A percentile compares a stretch with the other conserved stretches of the same genome.
phyloP scores from a whole-genome alignment of 2,888 invertebrate genomes.

The Epinotia nisella region DNA sequence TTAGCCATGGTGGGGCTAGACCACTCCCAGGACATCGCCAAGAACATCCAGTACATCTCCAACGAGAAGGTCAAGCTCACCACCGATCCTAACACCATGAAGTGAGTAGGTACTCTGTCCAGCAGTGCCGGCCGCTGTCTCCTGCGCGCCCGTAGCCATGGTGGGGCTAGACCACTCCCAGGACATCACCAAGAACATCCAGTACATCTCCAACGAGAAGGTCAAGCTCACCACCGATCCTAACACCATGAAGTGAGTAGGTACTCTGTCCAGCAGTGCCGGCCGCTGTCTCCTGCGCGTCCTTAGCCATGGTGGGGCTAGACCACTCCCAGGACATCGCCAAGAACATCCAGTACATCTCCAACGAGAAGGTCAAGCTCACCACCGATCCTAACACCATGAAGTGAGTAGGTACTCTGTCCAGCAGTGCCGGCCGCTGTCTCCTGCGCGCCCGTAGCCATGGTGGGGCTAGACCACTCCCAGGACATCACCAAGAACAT shows the following conservation, averaged over 20 bases:
- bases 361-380: slow-evolving; percentile 83
- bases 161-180: slow-evolving; percentile 83
- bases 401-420: too few species aligned
- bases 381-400: slow-evolving; percentile 83
- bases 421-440: slow-evolving; percentile 75
- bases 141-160: slow-evolving; percentile 77
- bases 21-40: slow-evolving; percentile 87
- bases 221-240: slow-evolving; percentile 83
- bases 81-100: slow-evolving; percentile 83
- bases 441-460: slow-evolving; percentile 76
- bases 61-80: slow-evolving; percentile 84
- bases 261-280: slow-evolving; percentile 70
- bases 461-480: slow-evolving; percentile 80
- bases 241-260: too few species aligned
- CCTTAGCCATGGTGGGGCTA: slow-evolving; percentile 75
- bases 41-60: slow-evolving; percentile 88
- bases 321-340: slow-evolving; percentile 87
- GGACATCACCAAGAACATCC: slow-evolving; percentile 88
- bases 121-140: slow-evolving; percentile 76
- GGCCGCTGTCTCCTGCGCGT: slow-evolving; percentile 77
- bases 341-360: slow-evolving; percentile 88
- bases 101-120: too few species aligned
- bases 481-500: slow-evolving; percentile 89
- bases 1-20: slow-evolving; percentile 77
- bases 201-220: slow-evolving; percentile 86